Conservation (phyloP, 92 coral and sea anemone genomes). For the Diadumene lineata region DNA sequence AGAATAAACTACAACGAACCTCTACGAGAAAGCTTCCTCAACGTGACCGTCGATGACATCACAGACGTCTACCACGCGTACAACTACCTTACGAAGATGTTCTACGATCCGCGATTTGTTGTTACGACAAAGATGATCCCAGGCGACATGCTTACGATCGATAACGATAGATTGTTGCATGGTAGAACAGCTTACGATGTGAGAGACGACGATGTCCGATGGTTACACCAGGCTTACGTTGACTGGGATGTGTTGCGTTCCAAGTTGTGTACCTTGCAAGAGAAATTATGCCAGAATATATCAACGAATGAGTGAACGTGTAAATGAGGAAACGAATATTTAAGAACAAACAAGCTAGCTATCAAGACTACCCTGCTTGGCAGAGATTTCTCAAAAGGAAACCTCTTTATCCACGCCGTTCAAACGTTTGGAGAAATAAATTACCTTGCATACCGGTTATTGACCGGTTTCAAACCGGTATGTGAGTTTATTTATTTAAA, state of each 20-base stretch:
- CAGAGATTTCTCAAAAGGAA: too few species aligned
- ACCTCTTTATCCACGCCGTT: too few species aligned
- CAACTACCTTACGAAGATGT: conserved; percentile 51
- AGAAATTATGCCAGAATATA: too few species aligned
- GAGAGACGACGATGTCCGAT: conserved; percentile 44
- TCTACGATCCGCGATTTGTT: conserved; percentile 66
- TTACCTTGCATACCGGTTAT: too few species aligned
- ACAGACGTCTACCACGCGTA: conserved; percentile 75
- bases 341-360: too few species aligned
- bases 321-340: too few species aligned
- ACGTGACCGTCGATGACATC: conserved; percentile 56
- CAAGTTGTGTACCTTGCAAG: conserved; percentile 55
- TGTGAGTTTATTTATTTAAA: too few species aligned
- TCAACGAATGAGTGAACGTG: too few species aligned
- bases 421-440: too few species aligned
- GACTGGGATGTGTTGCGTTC: conserved; percentile 95
- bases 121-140: conserved; percentile 64
- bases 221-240: conserved; percentile 76
- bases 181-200: conserved; percentile 76
- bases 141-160: conserved; percentile 75
- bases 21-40: conserved; percentile 56
- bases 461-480: too few species aligned
- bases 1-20: conserved; percentile 75
- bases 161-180: conserved; percentile 87
- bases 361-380: too few species aligned